phyloP scores from a whole-genome alignment of 1,140 invertebrate species.

The Lucilia sericata region DNA sequence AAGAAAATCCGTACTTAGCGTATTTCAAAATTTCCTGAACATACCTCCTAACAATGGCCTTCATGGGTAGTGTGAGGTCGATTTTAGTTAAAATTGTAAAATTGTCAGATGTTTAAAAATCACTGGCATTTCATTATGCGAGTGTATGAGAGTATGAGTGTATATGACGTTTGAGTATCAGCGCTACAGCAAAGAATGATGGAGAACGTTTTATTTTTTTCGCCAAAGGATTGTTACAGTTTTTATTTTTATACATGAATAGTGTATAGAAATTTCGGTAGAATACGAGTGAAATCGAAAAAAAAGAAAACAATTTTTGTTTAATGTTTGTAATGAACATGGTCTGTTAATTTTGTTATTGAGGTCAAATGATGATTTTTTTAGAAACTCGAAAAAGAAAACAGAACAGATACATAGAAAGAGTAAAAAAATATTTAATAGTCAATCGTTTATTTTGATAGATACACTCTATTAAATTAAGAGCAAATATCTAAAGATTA shows the following conservation, averaged over 20 bases:
- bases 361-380: constrained; percentile 18
- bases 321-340: constrained; percentile 13
- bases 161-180: neutral
- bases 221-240: neutral
- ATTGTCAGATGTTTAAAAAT: constrained; percentile 24
- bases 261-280: neutral
- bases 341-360: constrained; percentile 17
- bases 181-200: neutral
- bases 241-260: neutral
- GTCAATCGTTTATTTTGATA: constrained; percentile 25
- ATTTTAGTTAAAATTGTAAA: neutral
- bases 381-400: neutral
- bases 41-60: too few relatives aligned
- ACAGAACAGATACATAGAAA: neutral
- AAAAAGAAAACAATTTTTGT: neutral
- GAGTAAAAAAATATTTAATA: neutral
- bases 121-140: neutral
- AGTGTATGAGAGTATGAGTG: neutral
- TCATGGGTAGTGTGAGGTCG: neutral
- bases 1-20: too few relatives aligned
- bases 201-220: neutral
- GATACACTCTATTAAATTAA: constrained; percentile 14
- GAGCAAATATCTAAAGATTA: neutral
- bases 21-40: too few relatives aligned
- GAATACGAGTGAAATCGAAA: too few relatives aligned